Base-by-base conservation (phyloP, 2,113 vertebrate genomes). In the Amia ocellicauda region DNA sequence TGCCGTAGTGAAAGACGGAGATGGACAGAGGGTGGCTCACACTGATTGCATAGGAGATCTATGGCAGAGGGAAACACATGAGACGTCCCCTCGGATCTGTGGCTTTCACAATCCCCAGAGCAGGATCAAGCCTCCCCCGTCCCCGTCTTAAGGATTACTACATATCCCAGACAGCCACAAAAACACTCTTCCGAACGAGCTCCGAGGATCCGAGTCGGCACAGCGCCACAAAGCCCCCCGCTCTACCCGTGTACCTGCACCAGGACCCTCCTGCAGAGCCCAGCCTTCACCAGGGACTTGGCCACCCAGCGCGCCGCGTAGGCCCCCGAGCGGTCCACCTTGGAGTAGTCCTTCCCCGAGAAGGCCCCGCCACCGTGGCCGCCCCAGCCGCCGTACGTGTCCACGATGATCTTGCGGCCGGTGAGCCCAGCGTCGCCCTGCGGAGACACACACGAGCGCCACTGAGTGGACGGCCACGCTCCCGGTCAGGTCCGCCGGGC, bases 271-370 rank as follows among this genome's bases (percentile, higher is more conserved):
- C 71, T 82, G 63, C 88, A 90, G 20, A 90, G 83, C 13, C 86
- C 81, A 1, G 86, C 84, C 71, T 87, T 89, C 24, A 90, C 86
- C 60, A 90, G 61, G 22, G 85, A 89, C 57, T 89, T 88, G 69
- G 88, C 88, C 2, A 90, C 86, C 88, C 86, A 89, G 63, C 88
- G 88, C 0, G 88, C 88, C 0, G 88, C 88, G 1, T 89, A 89
- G 0, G 88, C 86, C 3, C 84, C 88, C 3, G 88, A 88, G 9
- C 88, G 85, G 54, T 90, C 86, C 71, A 90, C 86, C 71, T 89
- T 88, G 55, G 85, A 87, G 72, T 70, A 85, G 68, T 89, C 86
- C 52, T 90, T 90, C 0, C 88, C 88, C 11, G 88, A 90, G 71
- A 90, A 89, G 1, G 88, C 86, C 8, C 88, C 88, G 4, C 88